A percentile compares a stretch with the other conserved stretches of the same genome.
These are phyloP conservation scores for Drosophila imparisetae DNA, from an alignment of 2,888 invertebrate species.

Conservation along the genomic window DNA sequence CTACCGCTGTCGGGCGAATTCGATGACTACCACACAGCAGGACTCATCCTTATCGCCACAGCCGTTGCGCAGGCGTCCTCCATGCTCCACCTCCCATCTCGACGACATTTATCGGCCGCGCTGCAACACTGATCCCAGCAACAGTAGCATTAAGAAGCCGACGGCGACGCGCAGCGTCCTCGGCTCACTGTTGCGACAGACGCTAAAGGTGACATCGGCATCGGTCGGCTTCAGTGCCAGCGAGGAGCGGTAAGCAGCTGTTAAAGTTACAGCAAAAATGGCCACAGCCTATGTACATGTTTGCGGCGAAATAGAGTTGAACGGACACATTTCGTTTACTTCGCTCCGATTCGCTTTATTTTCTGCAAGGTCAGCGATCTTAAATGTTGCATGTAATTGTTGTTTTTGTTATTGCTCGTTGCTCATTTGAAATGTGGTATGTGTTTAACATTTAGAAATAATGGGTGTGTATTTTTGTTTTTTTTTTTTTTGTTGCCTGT, in stretches of 20 bases:
- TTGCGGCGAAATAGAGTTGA: constrained; percentile 13
- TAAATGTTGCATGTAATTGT: constrained; percentile 31
- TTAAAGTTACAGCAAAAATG: not conserved
- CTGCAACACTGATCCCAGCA: constrained; percentile 71
- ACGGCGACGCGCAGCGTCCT: constrained; percentile 49
- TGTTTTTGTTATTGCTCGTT: constrained; percentile 11
- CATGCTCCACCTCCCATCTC: constrained; percentile 54
- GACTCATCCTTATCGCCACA: constrained; percentile 31
- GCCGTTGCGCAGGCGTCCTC: constrained; percentile 40
- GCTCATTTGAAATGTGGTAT: constrained; percentile 24
- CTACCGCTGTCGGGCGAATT: constrained; percentile 43
- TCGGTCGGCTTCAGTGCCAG: constrained; percentile 68
- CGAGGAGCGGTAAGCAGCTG: constrained; percentile 68
- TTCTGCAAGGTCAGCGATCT: constrained; percentile 29
- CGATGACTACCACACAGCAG: constrained; percentile 41
- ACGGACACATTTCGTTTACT: constrained; percentile 21
- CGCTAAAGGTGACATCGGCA: constrained; percentile 75
- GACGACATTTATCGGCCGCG: constrained; percentile 69
- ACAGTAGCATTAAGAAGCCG: constrained; percentile 22
- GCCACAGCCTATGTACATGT: not conserved
- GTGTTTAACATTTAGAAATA: constrained; percentile 28
- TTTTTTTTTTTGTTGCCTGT: constrained; percentile 29
- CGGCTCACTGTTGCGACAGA: constrained; percentile 72
- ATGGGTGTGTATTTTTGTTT: constrained; percentile 5
- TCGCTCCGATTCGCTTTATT: constrained; percentile 36